A percentile compares a stretch with the other conserved stretches of the same genome.
Conservation (phyloP, 1,140 invertebrate species). For the Brevipalpus yothersi region DNA sequence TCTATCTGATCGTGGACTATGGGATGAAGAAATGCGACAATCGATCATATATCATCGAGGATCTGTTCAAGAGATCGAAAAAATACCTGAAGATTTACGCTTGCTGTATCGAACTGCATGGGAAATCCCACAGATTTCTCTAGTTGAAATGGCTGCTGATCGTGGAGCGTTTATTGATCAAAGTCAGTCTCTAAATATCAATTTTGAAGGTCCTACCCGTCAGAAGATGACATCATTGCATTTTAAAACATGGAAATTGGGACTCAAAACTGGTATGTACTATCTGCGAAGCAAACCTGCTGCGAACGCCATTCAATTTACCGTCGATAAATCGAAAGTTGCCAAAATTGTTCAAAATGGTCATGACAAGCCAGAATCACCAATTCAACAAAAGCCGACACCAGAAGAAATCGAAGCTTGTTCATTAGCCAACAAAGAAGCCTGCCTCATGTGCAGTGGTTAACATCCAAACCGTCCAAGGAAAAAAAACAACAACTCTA, state of each 20-base stretch:
- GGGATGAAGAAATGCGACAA: conserved; percentile 94
- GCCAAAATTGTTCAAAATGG: neutral
- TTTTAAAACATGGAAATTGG: conserved; percentile 81
- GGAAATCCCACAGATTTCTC: conserved; percentile 85
- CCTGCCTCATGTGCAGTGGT: conserved; percentile 40
- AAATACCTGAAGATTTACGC: conserved; percentile 69
- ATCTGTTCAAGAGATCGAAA: conserved; percentile 71
- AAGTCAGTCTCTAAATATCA: conserved; percentile 88
- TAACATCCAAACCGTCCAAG: conserved; percentile 5
- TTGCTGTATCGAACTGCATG: conserved; percentile 91
- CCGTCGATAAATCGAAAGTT: conserved; percentile 64
- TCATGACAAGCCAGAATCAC: neutral
- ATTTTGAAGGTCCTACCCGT: conserved; percentile 79
- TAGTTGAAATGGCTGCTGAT: conserved; percentile 94
- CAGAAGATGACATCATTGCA: conserved; percentile 91
- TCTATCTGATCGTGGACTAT: conserved; percentile 63
- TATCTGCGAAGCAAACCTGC: conserved; percentile 90
- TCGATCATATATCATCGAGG: conserved; percentile 70
- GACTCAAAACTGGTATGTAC: conserved; percentile 97
- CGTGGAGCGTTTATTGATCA: conserved; percentile 95
- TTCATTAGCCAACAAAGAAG: conserved; percentile 67
- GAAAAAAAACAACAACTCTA: neutral
- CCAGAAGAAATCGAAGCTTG: conserved; percentile 53
- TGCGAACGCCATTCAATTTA: conserved; percentile 87
- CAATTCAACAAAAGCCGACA: conserved; percentile 22